These are phyloP conservation scores for Epinotia nisella DNA, from an alignment of 2,888 invertebrate species.

Conservation along the genomic window DNA sequence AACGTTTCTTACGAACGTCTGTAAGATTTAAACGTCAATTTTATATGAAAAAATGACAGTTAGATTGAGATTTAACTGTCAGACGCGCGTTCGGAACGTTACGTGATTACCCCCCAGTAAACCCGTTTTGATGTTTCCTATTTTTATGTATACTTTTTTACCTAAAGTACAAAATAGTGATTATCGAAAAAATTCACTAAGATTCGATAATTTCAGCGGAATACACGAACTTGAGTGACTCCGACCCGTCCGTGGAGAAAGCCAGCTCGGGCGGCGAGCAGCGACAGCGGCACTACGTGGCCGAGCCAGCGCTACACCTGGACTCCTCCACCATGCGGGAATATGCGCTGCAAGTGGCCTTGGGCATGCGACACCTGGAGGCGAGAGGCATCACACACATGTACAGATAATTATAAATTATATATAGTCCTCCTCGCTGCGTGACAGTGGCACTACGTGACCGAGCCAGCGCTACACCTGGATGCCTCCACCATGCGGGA, in stretches of 20 bases:
- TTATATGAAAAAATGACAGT: too few relatives aligned
- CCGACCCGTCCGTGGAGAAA: slow-evolving; percentile 62
- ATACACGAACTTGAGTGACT: slow-evolving; percentile 82
- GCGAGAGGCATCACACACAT: slow-evolving; percentile 88
- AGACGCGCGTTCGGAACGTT: too few relatives aligned
- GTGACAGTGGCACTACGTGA: slow-evolving; percentile 69
- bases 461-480: slow-evolving; percentile 74
- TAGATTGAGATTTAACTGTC: too few relatives aligned
- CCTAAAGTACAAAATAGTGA: too few relatives aligned
- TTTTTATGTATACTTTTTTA: too few relatives aligned
- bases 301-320: slow-evolving; percentile 74
- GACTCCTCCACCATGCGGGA: slow-evolving; percentile 83
- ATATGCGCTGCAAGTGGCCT: slow-evolving; percentile 92
- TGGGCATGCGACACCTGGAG: slow-evolving; percentile 92
- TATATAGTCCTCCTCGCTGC: too few relatives aligned
- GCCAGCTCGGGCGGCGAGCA: slow-evolving; percentile 44
- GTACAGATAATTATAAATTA: slow-evolving; percentile 64
- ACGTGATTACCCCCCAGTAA: too few relatives aligned
- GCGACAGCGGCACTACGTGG: slow-evolving; percentile 70
- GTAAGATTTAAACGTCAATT: too few relatives aligned
- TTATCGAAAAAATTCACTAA: too few relatives aligned
- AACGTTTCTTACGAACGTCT: too few relatives aligned
- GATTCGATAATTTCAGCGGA: slow-evolving; percentile 80
- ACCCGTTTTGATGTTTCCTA: too few relatives aligned
- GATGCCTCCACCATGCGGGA: slow-evolving; percentile 83